phyloP scores from a whole-genome alignment of 35 echinoderm and acorn worm species.

The Ophiothrix spiculata region DNA sequence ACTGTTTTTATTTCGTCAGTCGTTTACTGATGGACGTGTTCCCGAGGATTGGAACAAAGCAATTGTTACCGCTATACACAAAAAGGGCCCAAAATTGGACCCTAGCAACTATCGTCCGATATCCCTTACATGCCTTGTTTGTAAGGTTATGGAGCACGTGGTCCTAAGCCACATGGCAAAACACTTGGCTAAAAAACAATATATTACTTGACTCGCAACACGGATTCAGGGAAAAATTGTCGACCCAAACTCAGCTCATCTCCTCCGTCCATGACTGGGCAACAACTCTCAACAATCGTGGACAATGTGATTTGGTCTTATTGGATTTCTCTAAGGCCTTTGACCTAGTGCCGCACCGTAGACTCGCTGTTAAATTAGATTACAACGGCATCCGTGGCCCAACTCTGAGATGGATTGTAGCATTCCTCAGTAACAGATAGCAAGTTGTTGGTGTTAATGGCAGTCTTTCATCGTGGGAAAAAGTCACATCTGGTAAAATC shows the following conservation, averaged over 20 bases:
- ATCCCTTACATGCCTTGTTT: constrained; percentile 17
- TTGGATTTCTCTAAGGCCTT: constrained; percentile 62
- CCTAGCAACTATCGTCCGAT: constrained; percentile 39
- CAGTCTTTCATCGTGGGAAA: background rate
- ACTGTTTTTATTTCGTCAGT: background rate
- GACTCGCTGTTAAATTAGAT: constrained; percentile 31
- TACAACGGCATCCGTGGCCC: constrained; percentile 17
- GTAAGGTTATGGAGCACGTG: constrained; percentile 42
- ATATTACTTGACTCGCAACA: constrained; percentile 28
- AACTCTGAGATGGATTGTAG: constrained; percentile 19
- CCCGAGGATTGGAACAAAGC: constrained; percentile 18
- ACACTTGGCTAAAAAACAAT: constrained; percentile 6
- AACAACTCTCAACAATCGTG: constrained; percentile 9
- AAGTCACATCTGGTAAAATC: constrained; percentile 49
- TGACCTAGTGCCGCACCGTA: constrained; percentile 36
- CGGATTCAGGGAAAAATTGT: constrained; percentile 11
- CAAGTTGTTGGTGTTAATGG: constrained; percentile 31
- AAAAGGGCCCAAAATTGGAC: background rate
- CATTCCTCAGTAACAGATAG: constrained; percentile 6
- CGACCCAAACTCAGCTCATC: constrained; percentile 17
- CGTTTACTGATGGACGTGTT: background rate
- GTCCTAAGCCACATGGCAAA: constrained; percentile 24
- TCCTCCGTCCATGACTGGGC: constrained; percentile 23
- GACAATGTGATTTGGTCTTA: constrained; percentile 50
- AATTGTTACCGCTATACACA: constrained; percentile 15